phyloP scores from a whole-genome alignment of 1,140 invertebrate species.

The Procambarus clarkii region DNA sequence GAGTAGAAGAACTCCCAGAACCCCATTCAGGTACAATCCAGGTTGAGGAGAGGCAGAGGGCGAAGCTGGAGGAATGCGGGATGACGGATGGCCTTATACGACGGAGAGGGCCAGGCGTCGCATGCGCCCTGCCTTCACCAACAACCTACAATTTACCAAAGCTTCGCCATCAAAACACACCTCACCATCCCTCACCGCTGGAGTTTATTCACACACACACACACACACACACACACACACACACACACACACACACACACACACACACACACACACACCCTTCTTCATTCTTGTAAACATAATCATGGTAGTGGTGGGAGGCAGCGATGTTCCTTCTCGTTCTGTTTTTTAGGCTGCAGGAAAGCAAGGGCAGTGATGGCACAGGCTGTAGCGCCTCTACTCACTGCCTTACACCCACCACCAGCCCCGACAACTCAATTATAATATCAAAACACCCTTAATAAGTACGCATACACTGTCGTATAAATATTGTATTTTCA shows the following conservation, averaged over 20 bases:
- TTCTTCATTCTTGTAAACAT: background rate
- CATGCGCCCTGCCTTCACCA: background rate
- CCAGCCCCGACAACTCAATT: too few relatives aligned
- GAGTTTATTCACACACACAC: background rate
- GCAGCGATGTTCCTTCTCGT: background rate
- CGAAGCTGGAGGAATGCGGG: background rate
- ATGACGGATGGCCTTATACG: background rate
- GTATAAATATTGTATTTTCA: too few relatives aligned
- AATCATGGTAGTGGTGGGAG: background rate
- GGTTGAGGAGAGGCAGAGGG: too few relatives aligned
- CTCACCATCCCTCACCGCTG: background rate
- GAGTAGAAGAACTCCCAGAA: too few relatives aligned
- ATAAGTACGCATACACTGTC: too few relatives aligned
- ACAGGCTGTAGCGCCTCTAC: too few relatives aligned
- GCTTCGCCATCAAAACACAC: background rate
- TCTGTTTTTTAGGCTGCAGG: background rate
- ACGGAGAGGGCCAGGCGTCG: background rate
- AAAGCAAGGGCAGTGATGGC: too few relatives aligned
- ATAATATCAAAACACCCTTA: too few relatives aligned
- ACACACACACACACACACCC: background rate
- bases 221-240: background rate
- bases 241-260: too few relatives aligned
- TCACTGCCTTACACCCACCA: too few relatives aligned
- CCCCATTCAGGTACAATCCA: too few relatives aligned
- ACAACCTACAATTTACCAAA: background rate